Evolutionary conservation across 2,888 invertebrate genomes (phyloP).

Genomic region (Nephrotoma flavescens): DNA sequence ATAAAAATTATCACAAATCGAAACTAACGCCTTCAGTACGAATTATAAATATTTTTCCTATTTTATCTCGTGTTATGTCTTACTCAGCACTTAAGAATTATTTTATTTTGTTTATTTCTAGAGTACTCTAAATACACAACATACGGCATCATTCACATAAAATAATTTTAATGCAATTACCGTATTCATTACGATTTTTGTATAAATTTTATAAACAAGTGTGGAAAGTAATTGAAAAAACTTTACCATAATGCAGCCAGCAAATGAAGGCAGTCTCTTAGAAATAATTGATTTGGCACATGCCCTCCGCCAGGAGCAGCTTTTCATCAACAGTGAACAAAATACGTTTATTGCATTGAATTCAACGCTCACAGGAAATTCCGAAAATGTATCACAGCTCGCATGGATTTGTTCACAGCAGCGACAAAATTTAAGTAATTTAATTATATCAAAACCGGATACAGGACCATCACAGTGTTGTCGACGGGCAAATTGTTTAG

Average conservation of each 20-base stretch:
- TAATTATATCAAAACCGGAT: constrained; percentile 60
- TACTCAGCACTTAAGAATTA: not conserved
- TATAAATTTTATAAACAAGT: not conserved
- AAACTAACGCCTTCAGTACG: not conserved
- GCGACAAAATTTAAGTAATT: constrained; percentile 59
- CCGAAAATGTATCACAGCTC: constrained; percentile 40
- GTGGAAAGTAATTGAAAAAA: not conserved
- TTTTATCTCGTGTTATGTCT: not conserved
- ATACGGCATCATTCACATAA: not conserved
- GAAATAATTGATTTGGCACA: constrained; percentile 34
- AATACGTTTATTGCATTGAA: constrained; percentile 64
- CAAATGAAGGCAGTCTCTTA: constrained; percentile 28
- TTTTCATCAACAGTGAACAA: constrained; percentile 76
- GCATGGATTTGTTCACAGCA: constrained; percentile 85
- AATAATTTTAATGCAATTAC: not conserved
- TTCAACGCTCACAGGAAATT: constrained; percentile 47
- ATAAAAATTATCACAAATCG: not conserved
- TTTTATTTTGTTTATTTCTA: not conserved
- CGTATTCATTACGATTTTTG: not conserved
- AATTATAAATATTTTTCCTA: not conserved
- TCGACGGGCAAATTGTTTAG: constrained; percentile 48
- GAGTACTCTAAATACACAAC: not conserved
- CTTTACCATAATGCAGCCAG: constrained; percentile 23
- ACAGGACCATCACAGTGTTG: constrained; percentile 64
- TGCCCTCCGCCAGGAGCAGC: constrained; percentile 46